Evolutionary conservation across 2,888 invertebrate species (phyloP).

Genomic region (Agrilus mali): DNA sequence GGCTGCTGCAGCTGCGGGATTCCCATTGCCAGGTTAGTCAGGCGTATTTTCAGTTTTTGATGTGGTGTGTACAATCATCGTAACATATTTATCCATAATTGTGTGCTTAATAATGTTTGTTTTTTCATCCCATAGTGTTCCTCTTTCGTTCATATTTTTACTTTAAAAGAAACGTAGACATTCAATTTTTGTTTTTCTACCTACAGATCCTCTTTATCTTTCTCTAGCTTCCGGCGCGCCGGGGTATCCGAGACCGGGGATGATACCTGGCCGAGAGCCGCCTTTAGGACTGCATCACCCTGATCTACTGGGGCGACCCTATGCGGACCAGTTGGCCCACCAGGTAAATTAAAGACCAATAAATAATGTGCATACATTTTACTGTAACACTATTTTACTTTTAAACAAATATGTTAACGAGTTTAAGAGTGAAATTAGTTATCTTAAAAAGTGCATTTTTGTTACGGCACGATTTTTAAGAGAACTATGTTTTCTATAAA

Average conservation of each 20-base stretch:
- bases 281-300: constrained; percentile 61
- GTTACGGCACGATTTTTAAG: too few relatives aligned
- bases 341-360: constrained; percentile 23
- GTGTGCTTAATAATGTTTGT: too few relatives aligned
- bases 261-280: constrained; percentile 45
- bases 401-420: too few relatives aligned
- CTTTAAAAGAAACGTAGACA: not conserved
- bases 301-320: constrained; percentile 66
- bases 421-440: too few relatives aligned
- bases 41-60: not conserved
- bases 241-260: constrained; percentile 47
- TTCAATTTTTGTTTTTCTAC: too few relatives aligned
- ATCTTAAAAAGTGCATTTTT: too few relatives aligned
- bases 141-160: not conserved
- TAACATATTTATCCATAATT: not conserved
- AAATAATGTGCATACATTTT: too few relatives aligned
- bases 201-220: too few relatives aligned
- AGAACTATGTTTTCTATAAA: constrained; percentile 30
- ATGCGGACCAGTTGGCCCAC: constrained; percentile 70
- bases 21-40: constrained; percentile 42
- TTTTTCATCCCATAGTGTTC: too few relatives aligned
- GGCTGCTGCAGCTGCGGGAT: constrained; percentile 38
- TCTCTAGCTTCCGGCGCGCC: constrained; percentile 37
- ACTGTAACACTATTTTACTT: too few relatives aligned
- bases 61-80: constrained; percentile 1